Evolutionary conservation across 2,113 vertebrate genomes (phyloP).

Genomic region (Carassius gibelio): DNA sequence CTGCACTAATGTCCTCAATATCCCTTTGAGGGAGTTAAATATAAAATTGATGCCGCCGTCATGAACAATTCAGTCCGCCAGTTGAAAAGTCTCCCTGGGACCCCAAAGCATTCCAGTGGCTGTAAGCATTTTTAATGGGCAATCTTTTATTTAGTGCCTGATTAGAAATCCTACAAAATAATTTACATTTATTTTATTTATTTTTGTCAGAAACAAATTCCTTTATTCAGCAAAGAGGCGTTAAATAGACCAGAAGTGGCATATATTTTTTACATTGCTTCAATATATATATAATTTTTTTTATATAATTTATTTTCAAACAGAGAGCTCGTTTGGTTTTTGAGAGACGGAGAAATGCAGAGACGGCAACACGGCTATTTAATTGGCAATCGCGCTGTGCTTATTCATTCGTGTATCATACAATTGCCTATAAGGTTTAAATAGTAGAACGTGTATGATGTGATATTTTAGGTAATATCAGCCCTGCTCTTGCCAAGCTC

Average conservation of each 20-base stretch:
- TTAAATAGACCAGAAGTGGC: neutral
- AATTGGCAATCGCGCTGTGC: no score
- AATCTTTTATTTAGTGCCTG: neutral
- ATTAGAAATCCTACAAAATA: neutral
- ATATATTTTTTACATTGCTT: neutral
- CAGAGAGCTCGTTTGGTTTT: no score
- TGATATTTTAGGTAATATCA: no score
- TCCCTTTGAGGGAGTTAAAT: constrained; percentile 27
- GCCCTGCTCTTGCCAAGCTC: no score
- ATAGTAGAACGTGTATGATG: no score
- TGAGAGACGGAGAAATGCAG: no score
- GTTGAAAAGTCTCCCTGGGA: neutral
- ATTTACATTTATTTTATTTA: neutral
- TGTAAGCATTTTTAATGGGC: neutral
- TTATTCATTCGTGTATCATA: no score
- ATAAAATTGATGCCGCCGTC: constrained; percentile 8
- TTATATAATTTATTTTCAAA: no score
- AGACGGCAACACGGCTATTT: no score
- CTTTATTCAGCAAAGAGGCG: neutral
- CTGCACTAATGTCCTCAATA: constrained; percentile 14
- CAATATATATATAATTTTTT: no score
- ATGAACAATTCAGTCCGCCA: neutral
- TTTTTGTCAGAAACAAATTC: neutral
- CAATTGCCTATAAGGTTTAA: no score
- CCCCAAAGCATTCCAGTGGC: neutral